Base-by-base conservation (phyloP, 2,113 vertebrate genomes). In the Podocnemis expansa region DNA sequence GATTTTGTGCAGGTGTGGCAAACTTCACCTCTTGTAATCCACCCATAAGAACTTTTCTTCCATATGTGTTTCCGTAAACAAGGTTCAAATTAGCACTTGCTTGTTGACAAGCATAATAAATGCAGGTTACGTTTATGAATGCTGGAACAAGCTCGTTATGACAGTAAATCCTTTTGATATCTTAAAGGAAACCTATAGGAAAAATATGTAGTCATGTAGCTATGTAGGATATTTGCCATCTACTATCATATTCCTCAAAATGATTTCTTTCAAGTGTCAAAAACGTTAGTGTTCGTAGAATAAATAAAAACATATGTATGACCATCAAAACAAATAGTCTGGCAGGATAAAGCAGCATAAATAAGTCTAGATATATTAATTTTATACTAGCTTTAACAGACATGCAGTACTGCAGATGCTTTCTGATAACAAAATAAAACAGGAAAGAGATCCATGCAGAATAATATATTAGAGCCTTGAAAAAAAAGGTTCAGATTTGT, bases 401-500 rank as follows among this genome's bases (percentile, higher is more conserved):
- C 97, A 58, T 96, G 82, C 94, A 91, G 87, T 96, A 95, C 93
- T 97, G 95, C 97, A 97, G 96, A 97, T 97, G 96, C 97, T 97
- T 97, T 96, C 93, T 96, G 94, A 93, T 97, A 97, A 96, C 96
- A 97, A 97, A 97, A 97, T 94, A 97, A 97, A 97, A 93, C 94
- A 93, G 91, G 94, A 16, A 78, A 52, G 91, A 96, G 93, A 93
- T 93, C 96, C 91, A 85, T 96, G 91, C 82, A 94, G 96, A 96
- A 97, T 97, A 97, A 95, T 97, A 96, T 94, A 97, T 97, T 95
- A 97, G 95, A 97, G 96, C 94, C 96, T 96, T 97, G 96, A 97
- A 97, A 97, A 47, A 97, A 95, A 97, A 97, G 95, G 96, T 96
- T 97, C 80, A 88, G 96, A 97, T 97, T 97, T 97, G 96, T 97